Conservation (phyloP, 2,888 invertebrate species). For the Magallana nippona region DNA sequence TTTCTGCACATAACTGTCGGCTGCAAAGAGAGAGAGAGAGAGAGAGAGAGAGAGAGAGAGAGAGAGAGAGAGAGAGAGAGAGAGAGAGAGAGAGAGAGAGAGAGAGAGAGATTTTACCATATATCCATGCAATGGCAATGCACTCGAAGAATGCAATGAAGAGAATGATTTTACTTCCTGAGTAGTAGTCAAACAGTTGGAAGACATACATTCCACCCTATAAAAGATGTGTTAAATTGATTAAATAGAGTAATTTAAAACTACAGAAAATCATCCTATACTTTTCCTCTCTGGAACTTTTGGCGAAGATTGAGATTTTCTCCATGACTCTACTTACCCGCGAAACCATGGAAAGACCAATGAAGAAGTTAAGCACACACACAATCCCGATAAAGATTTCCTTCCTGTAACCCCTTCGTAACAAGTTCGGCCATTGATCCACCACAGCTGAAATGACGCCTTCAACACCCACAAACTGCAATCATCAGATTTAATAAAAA, state of each 20-base stretch:
- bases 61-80: neutral
- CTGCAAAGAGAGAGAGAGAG: neutral
- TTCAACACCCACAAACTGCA: conserved; percentile 83
- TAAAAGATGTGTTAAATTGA: conserved; percentile 55
- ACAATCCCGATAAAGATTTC: conserved; percentile 83
- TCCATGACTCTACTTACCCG: conserved; percentile 37
- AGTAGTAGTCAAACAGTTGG: conserved; percentile 85
- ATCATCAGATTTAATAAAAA: too few species aligned
- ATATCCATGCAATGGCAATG: conserved; percentile 89
- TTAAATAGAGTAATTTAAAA: too few species aligned
- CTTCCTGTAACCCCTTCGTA: conserved; percentile 83
- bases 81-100: neutral
- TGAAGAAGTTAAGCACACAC: conserved; percentile 82
- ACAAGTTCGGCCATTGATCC: conserved; percentile 82
- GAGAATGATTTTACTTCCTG: conserved; percentile 84
- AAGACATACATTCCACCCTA: conserved; percentile 86
- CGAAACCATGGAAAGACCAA: conserved; percentile 50
- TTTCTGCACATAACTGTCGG: too few species aligned
- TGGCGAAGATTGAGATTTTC: too few species aligned
- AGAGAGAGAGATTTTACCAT: conserved; percentile 82
- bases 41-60: neutral
- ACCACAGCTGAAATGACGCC: conserved; percentile 84
- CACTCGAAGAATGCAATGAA: conserved; percentile 87
- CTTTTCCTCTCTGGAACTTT: too few species aligned
- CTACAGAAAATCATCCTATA: too few species aligned